Evolutionary conservation across 1,140 invertebrate genomes (phyloP), one percentile per base, ranked within the genome.

Genomic region (Lasioglossum baleicum): DNA sequence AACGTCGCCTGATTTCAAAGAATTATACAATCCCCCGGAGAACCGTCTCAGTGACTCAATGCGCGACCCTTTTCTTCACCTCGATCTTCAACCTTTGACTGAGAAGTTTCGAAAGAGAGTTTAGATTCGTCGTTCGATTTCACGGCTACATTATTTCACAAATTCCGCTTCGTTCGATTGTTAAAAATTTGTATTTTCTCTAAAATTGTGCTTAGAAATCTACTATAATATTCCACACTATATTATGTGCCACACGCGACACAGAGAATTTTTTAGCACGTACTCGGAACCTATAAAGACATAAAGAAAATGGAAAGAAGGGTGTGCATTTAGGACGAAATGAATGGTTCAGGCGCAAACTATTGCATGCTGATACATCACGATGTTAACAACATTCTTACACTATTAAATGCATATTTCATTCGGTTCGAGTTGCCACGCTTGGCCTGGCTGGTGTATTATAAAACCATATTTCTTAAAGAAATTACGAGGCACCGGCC

Each of bases 401-500:
- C 7, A 40, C 40, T 7, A 58, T 44, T 58, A 68, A 68, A 58
- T n/a, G 40, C 51, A 7, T 56, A 44, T 75, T 58, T 75, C 51
- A 42, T n/a, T 7, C 40, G 8, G 7, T 40, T 13, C 15, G 66
- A 44, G 42, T 31, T 15, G 56, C 35, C 48, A 42, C 51, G 51
- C 35, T 31, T n/a, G 6, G 35, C 51, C 17, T 5, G n/a, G n/a
- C 56, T 58, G 56, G 0, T 26, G 26, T 8, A 68, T 68, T 58
- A 68, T 68, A 75, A 68, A 56, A 68, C 2, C 51, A 11, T 22
- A 48, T 75, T 68, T 44, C 40, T 58, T 22, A n/a, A 22, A 58
- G 15, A 68, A 75, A 68, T 75, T 75, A 60, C 74, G 65, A 75
- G 51, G 74, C 58, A 64, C 42, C 73, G 73, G 40, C 56, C 15